Evolutionary conservation across 1,140 invertebrate species (phyloP), one percentile per base, ranked within the genome.

Genomic region (Whitmania pigra): DNA sequence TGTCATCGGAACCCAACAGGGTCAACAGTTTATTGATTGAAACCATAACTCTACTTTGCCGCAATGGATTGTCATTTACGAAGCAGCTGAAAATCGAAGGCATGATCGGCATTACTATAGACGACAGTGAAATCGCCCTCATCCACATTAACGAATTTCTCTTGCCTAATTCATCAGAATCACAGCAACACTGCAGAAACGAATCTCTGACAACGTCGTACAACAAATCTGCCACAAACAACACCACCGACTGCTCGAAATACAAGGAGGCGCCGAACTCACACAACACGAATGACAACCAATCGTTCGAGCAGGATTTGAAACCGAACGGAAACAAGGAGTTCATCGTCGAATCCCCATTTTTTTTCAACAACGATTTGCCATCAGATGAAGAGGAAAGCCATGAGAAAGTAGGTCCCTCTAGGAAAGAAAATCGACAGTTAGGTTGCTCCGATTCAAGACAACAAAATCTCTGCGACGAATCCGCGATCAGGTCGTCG

Each of bases 101-200:
- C 69, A 49, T 70, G 18, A 25, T 70, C 25, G 69, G 69, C 18
- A 54, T 70, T 15, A 70, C 69, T 7, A 70, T 70, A 25, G 69
- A 70, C 69, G 49, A 70, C 69, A 70, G 53, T 49, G 43, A 70
- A 36, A 53, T 70, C 25, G 40, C 53, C 4, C 31, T 70, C n/a
- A 53, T 70, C 25, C 69, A 70, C 49, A 36, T 70, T 29, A 70
- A 70, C 25, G 69, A 70, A 53, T 31, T 63, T 25, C 22, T 63
- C 11, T 13, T 31, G 43, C 57, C 57, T 11, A 63, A 31, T 25
- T 31, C 57, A 63, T 13, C 6, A 63, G 22, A 31, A 63, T 63
- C 22, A 63, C 29, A 31, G 29, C 57, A 63, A 63, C 22, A 31
- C 18, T 63, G 22, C 22, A 63, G 22, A 25, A 63, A 63, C 29